Evolutionary conservation across 2,888 invertebrate species (phyloP), one percentile per base, ranked within the genome.

Genomic region (Molorchus minor): DNA sequence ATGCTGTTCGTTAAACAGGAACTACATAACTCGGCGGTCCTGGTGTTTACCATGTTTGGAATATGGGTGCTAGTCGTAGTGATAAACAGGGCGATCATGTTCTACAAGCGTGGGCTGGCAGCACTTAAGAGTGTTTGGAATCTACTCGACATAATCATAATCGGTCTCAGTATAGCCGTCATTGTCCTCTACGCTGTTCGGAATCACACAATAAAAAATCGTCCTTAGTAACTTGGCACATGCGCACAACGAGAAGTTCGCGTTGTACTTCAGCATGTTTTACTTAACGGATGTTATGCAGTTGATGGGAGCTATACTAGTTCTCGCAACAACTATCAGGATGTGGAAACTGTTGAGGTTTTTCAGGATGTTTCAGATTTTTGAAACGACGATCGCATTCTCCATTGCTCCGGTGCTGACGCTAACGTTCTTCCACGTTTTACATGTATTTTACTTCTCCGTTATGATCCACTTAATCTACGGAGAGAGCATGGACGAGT

Each of bases 321-420:
- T 71, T 10, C 49, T 60, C 20, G 43, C 68, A 10, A 62, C 70
- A 1, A 71, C 69, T 2, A 19, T 69, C 2, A 59, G 70, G 8
- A 36, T 70, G 0, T 71, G 70, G 71, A 65, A 61, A 43, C 36
- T 71, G 16, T 56, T 71, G n/a, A 35, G 70, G 46, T 69, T 69
- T 43, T 55, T 62, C 8, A 20, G 51, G 10, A 62, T 68, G 40
- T 71, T 71, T 55, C 45, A 58, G 30, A 49, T 70, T 25, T 56
- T 64, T 20, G 70, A 71, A 54, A 43, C 54, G 17, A 71, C 71
- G 8, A 41, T 71, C 2, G 5, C 15, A 2, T 20, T 60, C 1
- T 54, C 65, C 1, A 49, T 58, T 2, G 19, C 44, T 20, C 58
- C 64, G 13, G 30, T 70, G 13, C 30, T 67, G 3, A 63, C 59